Conservation (phyloP, 2,113 vertebrate genomes). For the Pseudorhombus dupliciocellatus region DNA sequence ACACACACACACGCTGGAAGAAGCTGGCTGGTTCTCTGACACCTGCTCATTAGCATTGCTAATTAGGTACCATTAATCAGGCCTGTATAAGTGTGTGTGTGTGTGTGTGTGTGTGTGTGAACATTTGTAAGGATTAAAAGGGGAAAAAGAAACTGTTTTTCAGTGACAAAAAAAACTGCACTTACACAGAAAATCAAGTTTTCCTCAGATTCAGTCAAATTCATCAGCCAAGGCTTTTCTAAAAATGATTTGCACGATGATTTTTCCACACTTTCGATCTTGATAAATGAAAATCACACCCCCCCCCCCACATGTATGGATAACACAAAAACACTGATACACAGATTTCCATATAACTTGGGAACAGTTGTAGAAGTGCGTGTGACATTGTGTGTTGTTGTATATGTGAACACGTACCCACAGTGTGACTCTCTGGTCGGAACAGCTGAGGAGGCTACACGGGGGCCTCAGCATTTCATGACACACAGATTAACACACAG, state of each 20-base stretch:
- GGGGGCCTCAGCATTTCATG: slow-evolving; percentile 13
- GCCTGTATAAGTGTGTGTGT: slow-evolving; percentile 75
- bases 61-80: slow-evolving; percentile 99
- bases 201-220: too few relatives aligned
- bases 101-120: slow-evolving; percentile 52
- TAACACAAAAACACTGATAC: too few relatives aligned
- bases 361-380: too few relatives aligned
- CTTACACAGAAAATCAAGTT: too few relatives aligned
- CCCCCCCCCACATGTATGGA: too few relatives aligned
- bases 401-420: not conserved
- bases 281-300: too few relatives aligned
- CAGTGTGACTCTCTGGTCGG: not conserved
- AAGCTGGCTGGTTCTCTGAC: slow-evolving; percentile 96
- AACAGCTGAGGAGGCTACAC: not conserved
- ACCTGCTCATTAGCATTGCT: slow-evolving; percentile 99
- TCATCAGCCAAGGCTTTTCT: too few relatives aligned
- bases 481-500: not conserved
- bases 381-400: not conserved
- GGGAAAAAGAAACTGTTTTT: slow-evolving; percentile 25
- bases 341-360: too few relatives aligned
- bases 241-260: too few relatives aligned
- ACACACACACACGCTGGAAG: slow-evolving; percentile 82
- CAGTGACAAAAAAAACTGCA: not conserved
- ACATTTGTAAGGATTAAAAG: slow-evolving; percentile 81
- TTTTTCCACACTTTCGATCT: too few relatives aligned